Base-by-base conservation (phyloP, 2,797 vertebrate species). In the Jordanella pulchra region DNA sequence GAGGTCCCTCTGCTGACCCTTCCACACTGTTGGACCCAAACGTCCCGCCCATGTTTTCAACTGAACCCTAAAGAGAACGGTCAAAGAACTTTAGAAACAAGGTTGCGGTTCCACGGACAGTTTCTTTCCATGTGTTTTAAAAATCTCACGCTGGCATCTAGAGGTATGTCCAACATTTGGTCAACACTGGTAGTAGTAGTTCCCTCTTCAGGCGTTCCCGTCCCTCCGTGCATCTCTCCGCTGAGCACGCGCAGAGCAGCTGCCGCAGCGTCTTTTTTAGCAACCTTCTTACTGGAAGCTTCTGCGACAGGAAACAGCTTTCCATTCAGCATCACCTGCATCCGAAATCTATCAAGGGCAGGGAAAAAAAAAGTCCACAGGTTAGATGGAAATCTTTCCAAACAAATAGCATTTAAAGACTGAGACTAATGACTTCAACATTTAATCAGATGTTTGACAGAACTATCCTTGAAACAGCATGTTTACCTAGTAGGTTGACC, bases 261-360 rank as follows among this genome's bases (percentile, higher is more conserved):
- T 0, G 95, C 93, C 0, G 97, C 97, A 0, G 98, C 97, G 1
- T 98, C 97, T 79, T 99, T 98, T 75, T 98, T 99, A 0, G 97
- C 98, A 0, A 96, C 93, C 71, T 98, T 99, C 87, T 99, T 99
- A 89, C 95, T 99, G 51, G 96, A 95, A 1, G 97, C 98, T 86
- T 99, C 97, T 0, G 95, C 96, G 0, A 95, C 89, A 6, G 97
- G 97, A 89, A 98, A 99, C 45, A 84, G 83, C 32, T 95, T 95
- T 35, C 95, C 95, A 0, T 95, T 95, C 10, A 99, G 95, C 92
- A 97, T 94, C 0, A 96, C 97, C 91, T 99, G 97, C 95, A 99
- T 98, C 77, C 95, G 96, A 85, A 99, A 99, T 75, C 98, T 99
- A 88, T 23, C 30, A 32, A 28, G 42, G 14, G 27, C 11, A 64